Percentiles rank a stretch among this genome's conserved stretches.
Conservation (phyloP, 2,113 vertebrate species). For the Ellobius talpinus region DNA sequence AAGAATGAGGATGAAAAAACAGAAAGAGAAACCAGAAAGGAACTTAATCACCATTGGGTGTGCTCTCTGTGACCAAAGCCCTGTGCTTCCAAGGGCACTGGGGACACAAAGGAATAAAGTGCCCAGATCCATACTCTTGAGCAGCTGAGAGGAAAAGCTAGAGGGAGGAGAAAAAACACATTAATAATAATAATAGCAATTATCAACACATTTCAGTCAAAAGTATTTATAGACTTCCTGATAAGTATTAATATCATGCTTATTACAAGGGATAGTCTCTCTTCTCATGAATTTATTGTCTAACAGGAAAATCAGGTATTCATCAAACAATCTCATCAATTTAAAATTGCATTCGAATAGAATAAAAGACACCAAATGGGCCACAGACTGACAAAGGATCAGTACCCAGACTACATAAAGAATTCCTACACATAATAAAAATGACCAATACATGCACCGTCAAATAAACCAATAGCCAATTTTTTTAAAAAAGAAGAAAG, state of each 20-base stretch:
- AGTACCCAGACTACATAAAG: slow-evolving; percentile 74
- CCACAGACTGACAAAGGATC: slow-evolving; percentile 50
- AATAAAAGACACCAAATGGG: slow-evolving; percentile 48
- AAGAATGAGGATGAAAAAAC: neutral
- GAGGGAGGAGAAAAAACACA: neutral
- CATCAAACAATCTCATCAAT: neutral
- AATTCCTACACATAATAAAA: slow-evolving; percentile 61
- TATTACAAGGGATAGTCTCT: neutral
- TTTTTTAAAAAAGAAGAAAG: neutral
- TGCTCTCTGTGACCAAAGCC: neutral
- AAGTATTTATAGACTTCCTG: neutral
- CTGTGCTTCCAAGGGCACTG: neutral
- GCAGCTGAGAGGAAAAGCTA: neutral
- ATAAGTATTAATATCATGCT: neutral
- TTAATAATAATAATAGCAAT: neutral
- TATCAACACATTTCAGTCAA: neutral
- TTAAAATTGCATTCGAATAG: slow-evolving; percentile 16
- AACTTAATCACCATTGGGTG: neutral
- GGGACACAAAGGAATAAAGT: slow-evolving; percentile 10
- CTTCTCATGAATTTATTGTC: neutral
- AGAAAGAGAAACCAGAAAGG: slow-evolving; percentile 8
- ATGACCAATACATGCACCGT: slow-evolving; percentile 12
- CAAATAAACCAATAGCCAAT: slow-evolving; percentile 28
- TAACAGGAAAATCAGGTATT: slow-evolving; percentile 50
- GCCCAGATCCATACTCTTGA: neutral